A percentile compares a stretch with the other conserved stretches of the same genome.
Evolutionary conservation across 2,888 invertebrate genomes (phyloP).

Genomic region (Penaeus monodon): DNA sequence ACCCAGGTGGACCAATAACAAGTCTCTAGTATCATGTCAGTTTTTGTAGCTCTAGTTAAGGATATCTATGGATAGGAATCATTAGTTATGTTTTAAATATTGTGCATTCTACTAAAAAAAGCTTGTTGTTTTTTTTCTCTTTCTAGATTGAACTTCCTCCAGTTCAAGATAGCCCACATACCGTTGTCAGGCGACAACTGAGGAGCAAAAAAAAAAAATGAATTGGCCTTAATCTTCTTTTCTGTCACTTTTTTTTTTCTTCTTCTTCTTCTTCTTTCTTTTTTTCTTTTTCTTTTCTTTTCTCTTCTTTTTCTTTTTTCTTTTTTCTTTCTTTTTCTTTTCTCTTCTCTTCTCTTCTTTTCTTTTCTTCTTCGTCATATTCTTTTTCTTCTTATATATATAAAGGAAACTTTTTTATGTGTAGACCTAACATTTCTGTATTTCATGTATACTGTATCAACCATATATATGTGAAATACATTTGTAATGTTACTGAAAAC

Average conservation of each 20-base stretch:
- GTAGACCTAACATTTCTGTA: too few species aligned
- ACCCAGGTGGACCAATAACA: too few species aligned
- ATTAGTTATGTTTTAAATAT: too few species aligned
- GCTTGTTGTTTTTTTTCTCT: background rate
- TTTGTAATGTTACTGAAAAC: too few species aligned
- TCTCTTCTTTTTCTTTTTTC: background rate
- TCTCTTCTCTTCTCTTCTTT: background rate
- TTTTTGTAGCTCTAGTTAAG: too few species aligned
- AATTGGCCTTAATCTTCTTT: background rate
- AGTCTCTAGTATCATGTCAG: too few species aligned
- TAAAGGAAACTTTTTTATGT: too few species aligned
- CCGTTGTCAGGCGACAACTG: conserved; percentile 10
- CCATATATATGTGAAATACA: too few species aligned
- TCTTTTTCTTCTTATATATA: too few species aligned
- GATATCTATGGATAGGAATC: too few species aligned
- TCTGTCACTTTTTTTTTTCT: background rate
- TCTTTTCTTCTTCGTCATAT: background rate
- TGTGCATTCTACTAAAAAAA: background rate
- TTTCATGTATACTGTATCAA: too few species aligned
- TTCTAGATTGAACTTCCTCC: conserved; percentile 8
- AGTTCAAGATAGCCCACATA: conserved; percentile 10
- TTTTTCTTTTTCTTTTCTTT: background rate
- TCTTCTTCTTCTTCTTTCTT: too few species aligned
- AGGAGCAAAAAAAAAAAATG: conserved; percentile 23
- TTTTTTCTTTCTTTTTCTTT: background rate